phyloP scores from a whole-genome alignment of 1,140 invertebrate genomes.

The Microplitis demolitor region DNA sequence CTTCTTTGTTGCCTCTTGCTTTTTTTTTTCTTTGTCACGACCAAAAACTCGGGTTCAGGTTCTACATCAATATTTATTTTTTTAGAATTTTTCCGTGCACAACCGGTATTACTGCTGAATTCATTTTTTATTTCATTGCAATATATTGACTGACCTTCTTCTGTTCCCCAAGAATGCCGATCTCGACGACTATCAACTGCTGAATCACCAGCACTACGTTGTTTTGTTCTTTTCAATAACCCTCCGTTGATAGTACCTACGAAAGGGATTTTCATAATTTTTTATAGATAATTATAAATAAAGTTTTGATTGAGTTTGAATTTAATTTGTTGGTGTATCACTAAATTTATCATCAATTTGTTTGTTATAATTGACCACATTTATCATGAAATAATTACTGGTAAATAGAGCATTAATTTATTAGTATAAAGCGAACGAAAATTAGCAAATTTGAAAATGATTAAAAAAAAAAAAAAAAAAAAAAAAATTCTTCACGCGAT shows the following conservation, averaged over 20 bases:
- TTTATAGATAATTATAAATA: neutral
- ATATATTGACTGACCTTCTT: slow-evolving; percentile 63
- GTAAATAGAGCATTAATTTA: no score
- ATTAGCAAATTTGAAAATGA: no score
- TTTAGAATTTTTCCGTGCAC: slow-evolving; percentile 46
- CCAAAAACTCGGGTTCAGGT: slow-evolving; percentile 67
- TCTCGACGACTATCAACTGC: slow-evolving; percentile 59
- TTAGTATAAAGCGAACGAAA: no score
- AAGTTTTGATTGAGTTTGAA: no score
- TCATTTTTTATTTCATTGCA: slow-evolving; percentile 58
- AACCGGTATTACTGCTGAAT: slow-evolving; percentile 38
- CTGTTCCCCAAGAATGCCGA: slow-evolving; percentile 68
- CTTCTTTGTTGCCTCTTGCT: slow-evolving; percentile 68
- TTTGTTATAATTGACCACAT: no score
- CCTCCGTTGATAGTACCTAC: slow-evolving; percentile 51
- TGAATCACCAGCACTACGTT: slow-evolving; percentile 52
- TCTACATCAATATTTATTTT: slow-evolving; percentile 53
- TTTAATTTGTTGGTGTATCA: no score
- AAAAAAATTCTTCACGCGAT: no score
- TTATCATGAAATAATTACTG: no score
- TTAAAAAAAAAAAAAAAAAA: no score
- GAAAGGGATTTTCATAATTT: neutral
- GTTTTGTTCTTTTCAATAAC: slow-evolving; percentile 52
- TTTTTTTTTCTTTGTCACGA: slow-evolving; percentile 75
- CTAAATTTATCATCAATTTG: no score